Conservation (phyloP, 1,140 invertebrate species). For the Bacillus rossius region DNA sequence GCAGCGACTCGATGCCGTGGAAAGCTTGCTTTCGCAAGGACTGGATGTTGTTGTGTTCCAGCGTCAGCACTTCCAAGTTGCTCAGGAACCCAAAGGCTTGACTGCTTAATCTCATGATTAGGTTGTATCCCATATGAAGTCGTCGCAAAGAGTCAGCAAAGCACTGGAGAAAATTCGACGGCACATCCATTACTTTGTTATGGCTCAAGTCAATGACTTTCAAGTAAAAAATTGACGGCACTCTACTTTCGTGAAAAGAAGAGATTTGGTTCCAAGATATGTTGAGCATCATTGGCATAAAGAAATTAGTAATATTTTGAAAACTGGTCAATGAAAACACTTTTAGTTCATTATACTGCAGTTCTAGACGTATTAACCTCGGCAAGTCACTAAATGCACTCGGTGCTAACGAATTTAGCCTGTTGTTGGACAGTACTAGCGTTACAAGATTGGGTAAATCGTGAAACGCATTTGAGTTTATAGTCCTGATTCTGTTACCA, state of each 20-base stretch:
- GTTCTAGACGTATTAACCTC: constrained; percentile 59
- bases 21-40: constrained; percentile 69
- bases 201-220: constrained; percentile 65
- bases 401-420: constrained; percentile 52
- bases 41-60: constrained; percentile 68
- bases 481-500: constrained; percentile 58
- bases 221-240: constrained; percentile 45
- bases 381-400: constrained; percentile 61
- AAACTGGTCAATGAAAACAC: constrained; percentile 60
- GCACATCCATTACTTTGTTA: constrained; percentile 59
- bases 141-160: constrained; percentile 55
- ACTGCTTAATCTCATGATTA: constrained; percentile 60
- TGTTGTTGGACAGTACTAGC: constrained; percentile 61
- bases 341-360: constrained; percentile 64
- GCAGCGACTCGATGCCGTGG: constrained; percentile 61
- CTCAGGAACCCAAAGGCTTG: constrained; percentile 62
- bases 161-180: constrained; percentile 54
- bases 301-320: constrained; percentile 54
- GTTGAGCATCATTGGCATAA: constrained; percentile 57
- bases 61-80: constrained; percentile 63
- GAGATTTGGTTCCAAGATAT: constrained; percentile 61
- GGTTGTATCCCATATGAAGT: constrained; percentile 68
- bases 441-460: constrained; percentile 61
- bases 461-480: constrained; percentile 54
- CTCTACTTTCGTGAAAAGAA: constrained; percentile 50